These are phyloP conservation scores for Numida meleagris DNA, from an alignment of 2,113 vertebrate species.

Conservation along the genomic window DNA sequence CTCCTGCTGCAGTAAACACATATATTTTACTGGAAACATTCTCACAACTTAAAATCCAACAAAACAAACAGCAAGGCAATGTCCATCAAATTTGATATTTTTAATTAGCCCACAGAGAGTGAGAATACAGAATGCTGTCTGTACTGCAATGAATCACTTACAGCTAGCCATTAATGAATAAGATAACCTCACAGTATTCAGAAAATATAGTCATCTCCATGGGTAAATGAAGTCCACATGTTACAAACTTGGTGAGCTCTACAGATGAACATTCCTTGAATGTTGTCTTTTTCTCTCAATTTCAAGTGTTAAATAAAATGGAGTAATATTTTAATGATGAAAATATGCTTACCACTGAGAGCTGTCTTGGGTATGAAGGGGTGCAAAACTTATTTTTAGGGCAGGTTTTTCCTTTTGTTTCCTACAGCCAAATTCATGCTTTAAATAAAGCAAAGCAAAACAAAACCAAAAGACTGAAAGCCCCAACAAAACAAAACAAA, in stretches of 20 bases:
- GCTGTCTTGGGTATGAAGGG: accelerated
- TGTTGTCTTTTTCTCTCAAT: background rate
- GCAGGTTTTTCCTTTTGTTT: background rate
- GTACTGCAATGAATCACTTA: slow-evolving; percentile 39
- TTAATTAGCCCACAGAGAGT: slow-evolving; percentile 67
- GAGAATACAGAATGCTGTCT: background rate
- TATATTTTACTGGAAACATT: slow-evolving; percentile 67
- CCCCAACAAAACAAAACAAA: slow-evolving; percentile 12
- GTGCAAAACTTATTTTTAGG: background rate
- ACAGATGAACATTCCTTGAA: background rate
- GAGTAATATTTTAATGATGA: background rate
- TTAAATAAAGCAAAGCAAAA: background rate
- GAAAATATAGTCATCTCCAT: background rate
- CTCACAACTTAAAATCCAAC: slow-evolving; percentile 45
- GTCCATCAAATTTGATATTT: slow-evolving; percentile 49
- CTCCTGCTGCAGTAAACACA: background rate
- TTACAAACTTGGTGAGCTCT: background rate
- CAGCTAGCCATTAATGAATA: background rate
- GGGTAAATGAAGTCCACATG: background rate
- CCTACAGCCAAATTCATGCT: background rate
- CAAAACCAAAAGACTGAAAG: background rate
- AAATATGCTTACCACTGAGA: background rate
- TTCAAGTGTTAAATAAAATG: background rate
- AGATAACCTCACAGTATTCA: background rate
- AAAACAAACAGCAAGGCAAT: slow-evolving; percentile 59